Percentiles rank a stretch among this genome's conserved stretches.
Conservation (phyloP, 2,113 vertebrate species). For the Otus sunia region DNA sequence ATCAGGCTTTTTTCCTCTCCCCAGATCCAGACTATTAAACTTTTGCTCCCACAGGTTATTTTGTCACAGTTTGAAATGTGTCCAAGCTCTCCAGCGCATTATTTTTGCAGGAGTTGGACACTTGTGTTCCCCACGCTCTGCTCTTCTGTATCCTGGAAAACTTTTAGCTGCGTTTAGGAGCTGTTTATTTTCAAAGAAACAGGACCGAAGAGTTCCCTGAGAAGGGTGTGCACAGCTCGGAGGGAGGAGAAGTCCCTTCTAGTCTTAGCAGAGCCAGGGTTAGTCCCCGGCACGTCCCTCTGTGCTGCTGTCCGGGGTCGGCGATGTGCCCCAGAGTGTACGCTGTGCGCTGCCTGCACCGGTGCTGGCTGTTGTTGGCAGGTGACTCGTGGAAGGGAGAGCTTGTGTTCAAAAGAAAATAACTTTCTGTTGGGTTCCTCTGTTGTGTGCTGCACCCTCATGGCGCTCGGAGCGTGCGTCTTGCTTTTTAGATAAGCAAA, state of each 20-base stretch:
- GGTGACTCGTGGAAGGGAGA: not conserved
- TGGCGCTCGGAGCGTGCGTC: fast-evolving
- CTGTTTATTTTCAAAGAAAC: slow-evolving; percentile 11
- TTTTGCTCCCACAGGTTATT: slow-evolving; percentile 58
- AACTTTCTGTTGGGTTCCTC: not conserved
- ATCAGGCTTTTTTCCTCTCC: slow-evolving; percentile 25
- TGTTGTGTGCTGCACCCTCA: not conserved
- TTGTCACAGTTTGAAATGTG: slow-evolving; percentile 8
- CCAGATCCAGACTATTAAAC: slow-evolving; percentile 40
- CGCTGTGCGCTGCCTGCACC: fast-evolving
- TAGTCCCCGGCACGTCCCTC: not conserved
- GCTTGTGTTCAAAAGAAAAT: not conserved
- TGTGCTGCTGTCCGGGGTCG: fast-evolving
- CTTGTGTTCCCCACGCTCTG: not conserved
- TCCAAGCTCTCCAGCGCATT: not conserved
- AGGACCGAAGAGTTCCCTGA: not conserved
- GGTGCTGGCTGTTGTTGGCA: not conserved
- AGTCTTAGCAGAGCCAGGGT: not conserved
- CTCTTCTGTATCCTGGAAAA: slow-evolving; percentile 5
- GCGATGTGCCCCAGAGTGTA: fast-evolving
- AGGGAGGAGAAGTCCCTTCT: not conserved
- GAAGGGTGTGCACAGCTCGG: not conserved
- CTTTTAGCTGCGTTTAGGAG: slow-evolving; percentile 6
- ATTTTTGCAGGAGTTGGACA: slow-evolving; percentile 26
- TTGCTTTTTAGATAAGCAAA: slow-evolving; percentile 58